Evolutionary conservation across 2,888 invertebrate species (phyloP).

Genomic region (Philonicus albiceps): DNA sequence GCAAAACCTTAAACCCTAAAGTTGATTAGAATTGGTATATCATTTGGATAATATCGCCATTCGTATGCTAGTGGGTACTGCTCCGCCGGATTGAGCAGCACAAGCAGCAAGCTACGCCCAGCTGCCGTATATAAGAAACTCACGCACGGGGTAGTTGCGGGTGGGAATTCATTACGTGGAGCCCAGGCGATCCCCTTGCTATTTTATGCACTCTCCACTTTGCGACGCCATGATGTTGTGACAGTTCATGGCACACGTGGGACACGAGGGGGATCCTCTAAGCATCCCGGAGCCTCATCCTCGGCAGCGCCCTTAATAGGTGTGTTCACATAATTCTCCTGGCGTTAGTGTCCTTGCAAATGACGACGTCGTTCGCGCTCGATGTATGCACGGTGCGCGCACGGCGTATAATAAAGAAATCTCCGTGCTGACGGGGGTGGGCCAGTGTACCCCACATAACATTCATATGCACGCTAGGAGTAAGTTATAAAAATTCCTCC

Average conservation of each 20-base stretch:
- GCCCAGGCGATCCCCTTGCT: conserved; percentile 35
- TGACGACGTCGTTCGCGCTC: background rate
- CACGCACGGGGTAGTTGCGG: conserved; percentile 26
- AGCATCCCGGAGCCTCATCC: background rate
- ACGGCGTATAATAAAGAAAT: conserved; percentile 28
- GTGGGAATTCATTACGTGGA: conserved; percentile 45
- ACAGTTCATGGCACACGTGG: conserved; percentile 38
- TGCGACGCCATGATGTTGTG: conserved; percentile 20
- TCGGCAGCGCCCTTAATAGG: conserved; percentile 42
- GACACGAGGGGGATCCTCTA: conserved; percentile 7
- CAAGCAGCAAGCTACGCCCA: background rate
- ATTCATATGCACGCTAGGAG: conserved; percentile 31
- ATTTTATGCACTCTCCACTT: conserved; percentile 47
- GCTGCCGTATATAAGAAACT: background rate
- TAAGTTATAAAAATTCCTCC: conserved; percentile 22
- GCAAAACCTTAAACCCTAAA: conserved; percentile 49
- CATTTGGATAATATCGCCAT: conserved; percentile 59
- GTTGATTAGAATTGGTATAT: conserved; percentile 57
- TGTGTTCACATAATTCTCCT: conserved; percentile 44
- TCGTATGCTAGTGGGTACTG: conserved; percentile 55
- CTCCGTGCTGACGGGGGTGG: background rate
- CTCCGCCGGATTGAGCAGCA: conserved; percentile 21
- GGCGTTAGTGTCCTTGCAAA: conserved; percentile 19
- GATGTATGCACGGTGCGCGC: background rate
- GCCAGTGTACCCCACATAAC: background rate